Evolutionary conservation across 2,888 invertebrate genomes (phyloP), one percentile per base, ranked within the genome.

Genomic region (Itoplectis maculator): DNA sequence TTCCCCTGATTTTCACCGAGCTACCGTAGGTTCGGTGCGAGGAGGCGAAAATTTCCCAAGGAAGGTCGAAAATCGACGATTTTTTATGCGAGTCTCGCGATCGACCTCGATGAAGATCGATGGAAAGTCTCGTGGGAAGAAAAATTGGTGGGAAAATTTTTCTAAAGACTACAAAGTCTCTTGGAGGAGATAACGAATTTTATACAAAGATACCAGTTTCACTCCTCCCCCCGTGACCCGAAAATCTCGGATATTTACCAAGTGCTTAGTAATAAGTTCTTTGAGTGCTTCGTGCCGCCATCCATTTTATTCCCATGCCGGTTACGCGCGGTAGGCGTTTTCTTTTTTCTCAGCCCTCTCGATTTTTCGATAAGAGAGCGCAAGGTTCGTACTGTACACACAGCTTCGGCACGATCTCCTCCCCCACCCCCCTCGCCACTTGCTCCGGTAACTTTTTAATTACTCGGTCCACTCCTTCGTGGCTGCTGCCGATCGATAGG

Each of bases 361-460:
- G 79, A 82, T 82, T 72, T n/a, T 76, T 59, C 68, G 82, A 82
- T 79, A 82, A 82, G 74, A 82, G 74, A 59, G 29, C 65, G 29
- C 42, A 65, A 40, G 40, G 11, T 45, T 70, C 42, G 35, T 20
- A 63, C 47, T 49, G 20, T 72, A 47, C 54, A 9, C 37, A 29
- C 18, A 29, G 56, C 15, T 45, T 56, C n/a, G n/a, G 42, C 56
- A n/a, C 29, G 35, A 18, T 18, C 66, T 72, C 45, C 3, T 13
- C 78, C 42, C 70, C 72, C 66, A 66, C 51, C 66, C n/a, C n/a
- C n/a, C n/a, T n/a, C n/a, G n/a, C n/a, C n/a, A n/a, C n/a, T n/a
- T n/a, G n/a, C n/a, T n/a, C n/a, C 37, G 51, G 74, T 85, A 82
- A 84, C 83, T 83, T 84, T 85, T 84, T 84, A 85, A 85, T 84